phyloP scores from a whole-genome alignment of 2,888 invertebrate genomes.

The Phengaris alcon region DNA sequence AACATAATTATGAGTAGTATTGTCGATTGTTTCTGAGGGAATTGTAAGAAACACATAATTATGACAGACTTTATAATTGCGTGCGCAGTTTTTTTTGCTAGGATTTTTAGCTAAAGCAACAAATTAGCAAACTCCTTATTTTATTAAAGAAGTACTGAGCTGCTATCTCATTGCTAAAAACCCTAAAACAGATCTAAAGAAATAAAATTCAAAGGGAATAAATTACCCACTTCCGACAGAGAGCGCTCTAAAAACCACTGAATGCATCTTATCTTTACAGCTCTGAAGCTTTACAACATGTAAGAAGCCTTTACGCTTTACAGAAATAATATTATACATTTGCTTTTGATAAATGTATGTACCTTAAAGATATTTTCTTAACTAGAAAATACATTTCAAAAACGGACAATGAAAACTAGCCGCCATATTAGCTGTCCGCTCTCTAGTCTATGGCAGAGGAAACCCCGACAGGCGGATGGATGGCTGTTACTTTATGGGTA shows the following conservation, averaged over 20 bases:
- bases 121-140: neutral
- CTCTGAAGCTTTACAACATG: neutral
- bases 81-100: neutral
- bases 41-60: neutral
- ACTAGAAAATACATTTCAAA: neutral
- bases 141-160: neutral
- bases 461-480: neutral
- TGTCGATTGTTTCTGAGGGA: constrained; percentile 17
- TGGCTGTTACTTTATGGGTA: neutral
- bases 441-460: constrained; percentile 16
- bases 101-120: neutral
- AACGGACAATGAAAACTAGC: neutral
- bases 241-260: constrained; percentile 5
- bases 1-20: constrained; percentile 12
- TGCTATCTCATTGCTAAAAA: no score
- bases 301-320: neutral
- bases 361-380: neutral
- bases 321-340: neutral
- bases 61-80: neutral
- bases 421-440: neutral
- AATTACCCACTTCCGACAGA: neutral
- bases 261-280: neutral
- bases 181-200: neutral
- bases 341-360: neutral
- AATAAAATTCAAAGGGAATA: neutral